Percentiles rank a stretch among this genome's conserved stretches.
Evolutionary conservation across 2,113 vertebrate genomes (phyloP).

Genomic region (Nerophis lumbriciformis): DNA sequence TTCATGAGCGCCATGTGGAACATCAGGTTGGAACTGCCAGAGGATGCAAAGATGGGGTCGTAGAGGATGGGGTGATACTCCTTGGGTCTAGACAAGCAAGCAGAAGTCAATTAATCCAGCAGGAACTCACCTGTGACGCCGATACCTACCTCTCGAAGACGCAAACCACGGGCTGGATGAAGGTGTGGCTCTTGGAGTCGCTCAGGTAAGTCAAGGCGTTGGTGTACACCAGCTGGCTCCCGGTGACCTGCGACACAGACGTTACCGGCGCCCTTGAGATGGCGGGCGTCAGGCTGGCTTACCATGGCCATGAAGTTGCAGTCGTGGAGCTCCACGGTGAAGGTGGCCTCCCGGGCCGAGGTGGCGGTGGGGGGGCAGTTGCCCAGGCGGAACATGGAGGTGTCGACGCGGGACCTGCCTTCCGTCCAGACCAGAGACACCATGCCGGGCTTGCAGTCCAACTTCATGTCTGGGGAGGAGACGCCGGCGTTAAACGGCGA

Average conservation of each 20-base stretch:
- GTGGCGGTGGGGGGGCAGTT: conserved; percentile 54
- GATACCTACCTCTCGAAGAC: conserved; percentile 46
- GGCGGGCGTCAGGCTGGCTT: background rate
- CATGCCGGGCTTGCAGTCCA: conserved; percentile 53
- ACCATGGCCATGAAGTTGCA: conserved; percentile 63
- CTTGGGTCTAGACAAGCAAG: conserved; percentile 34
- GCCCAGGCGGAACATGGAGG: conserved; percentile 54
- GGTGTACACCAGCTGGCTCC: conserved; percentile 38
- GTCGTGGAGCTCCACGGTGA: conserved; percentile 40
- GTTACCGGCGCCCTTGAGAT: too few species aligned
- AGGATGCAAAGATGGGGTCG: conserved; percentile 42
- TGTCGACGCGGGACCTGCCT: conserved; percentile 13
- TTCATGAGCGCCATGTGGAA: conserved; percentile 68
- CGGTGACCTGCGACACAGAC: conserved; percentile 48
- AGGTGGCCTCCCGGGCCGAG: conserved; percentile 34
- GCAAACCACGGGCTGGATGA: conserved; percentile 51
- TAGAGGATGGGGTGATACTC: conserved; percentile 46
- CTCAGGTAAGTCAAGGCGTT: conserved; percentile 50
- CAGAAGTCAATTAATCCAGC: background rate
- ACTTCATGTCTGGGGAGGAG: conserved; percentile 36
- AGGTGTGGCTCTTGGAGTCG: conserved; percentile 17
- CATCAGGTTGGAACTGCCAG: conserved; percentile 39
- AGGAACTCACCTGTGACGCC: background rate
- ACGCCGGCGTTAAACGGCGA: too few species aligned
- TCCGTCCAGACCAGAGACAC: conserved; percentile 56